Evolutionary conservation across 1,140 invertebrate species (phyloP).

Genomic region (Acyrthosiphon pisum): DNA sequence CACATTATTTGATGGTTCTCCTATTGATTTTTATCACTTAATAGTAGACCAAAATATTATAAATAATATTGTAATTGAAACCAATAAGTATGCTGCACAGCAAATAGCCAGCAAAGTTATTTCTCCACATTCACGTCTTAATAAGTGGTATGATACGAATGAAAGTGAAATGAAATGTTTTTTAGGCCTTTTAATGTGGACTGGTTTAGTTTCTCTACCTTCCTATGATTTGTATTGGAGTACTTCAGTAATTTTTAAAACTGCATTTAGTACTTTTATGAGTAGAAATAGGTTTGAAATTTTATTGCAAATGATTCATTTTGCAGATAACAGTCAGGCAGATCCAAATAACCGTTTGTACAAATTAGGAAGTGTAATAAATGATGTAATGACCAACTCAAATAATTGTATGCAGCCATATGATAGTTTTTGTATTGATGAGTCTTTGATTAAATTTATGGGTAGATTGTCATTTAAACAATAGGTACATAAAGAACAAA

Average conservation of each 20-base stretch:
- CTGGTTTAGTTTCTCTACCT: slow-evolving; percentile 18
- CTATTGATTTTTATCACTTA: slow-evolving; percentile 14
- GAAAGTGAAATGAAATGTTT: not conserved
- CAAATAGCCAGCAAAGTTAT: slow-evolving; percentile 10
- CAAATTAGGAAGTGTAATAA: not conserved
- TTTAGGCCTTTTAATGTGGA: slow-evolving; percentile 1
- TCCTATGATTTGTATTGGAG: not conserved
- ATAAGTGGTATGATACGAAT: slow-evolving; percentile 1
- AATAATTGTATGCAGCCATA: not conserved
- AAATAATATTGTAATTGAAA: not conserved
- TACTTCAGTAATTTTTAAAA: not conserved
- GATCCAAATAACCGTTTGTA: not conserved
- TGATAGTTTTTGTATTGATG: not conserved
- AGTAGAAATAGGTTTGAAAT: not conserved
- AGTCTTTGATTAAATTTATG: not conserved
- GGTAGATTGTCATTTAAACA: not conserved
- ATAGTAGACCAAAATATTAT: slow-evolving; percentile 11
- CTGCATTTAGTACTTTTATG: not conserved
- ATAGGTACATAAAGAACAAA: slow-evolving; percentile 11
- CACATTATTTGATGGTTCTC: not conserved
- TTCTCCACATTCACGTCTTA: not conserved
- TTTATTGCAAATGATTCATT: not conserved
- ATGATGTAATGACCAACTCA: not conserved
- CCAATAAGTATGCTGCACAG: not conserved
- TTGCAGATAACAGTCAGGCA: not conserved